A percentile compares a stretch with the other conserved stretches of the same genome.
These are phyloP conservation scores for Hozukius guyotensis DNA, from an alignment of 2,797 vertebrate genomes.

Conservation along the genomic window DNA sequence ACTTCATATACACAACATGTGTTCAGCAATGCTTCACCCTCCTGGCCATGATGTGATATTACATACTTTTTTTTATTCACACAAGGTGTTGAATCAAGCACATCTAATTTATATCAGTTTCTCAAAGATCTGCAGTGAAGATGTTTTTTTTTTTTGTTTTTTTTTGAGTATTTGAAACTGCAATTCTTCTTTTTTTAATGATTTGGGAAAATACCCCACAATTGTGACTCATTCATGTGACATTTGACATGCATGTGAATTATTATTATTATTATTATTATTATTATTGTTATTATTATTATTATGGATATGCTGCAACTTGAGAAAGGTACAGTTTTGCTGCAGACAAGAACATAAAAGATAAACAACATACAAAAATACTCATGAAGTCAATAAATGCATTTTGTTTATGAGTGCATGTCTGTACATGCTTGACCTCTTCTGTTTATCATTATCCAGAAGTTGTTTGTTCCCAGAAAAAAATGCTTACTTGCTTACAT, in stretches of 20 bases:
- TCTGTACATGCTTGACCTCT: background rate
- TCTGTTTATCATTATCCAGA: background rate
- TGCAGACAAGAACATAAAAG: background rate
- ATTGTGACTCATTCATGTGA: background rate
- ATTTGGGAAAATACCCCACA: too few species aligned
- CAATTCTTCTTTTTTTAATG: background rate
- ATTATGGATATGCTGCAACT: too few species aligned
- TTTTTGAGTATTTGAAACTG: background rate
- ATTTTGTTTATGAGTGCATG: background rate
- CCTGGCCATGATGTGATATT: conserved; percentile 45
- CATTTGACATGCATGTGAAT: background rate
- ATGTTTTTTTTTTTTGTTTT: background rate
- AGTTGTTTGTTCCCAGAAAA: background rate
- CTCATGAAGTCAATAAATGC: background rate
- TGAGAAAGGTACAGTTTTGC: background rate
- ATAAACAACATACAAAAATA: background rate
- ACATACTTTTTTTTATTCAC: background rate
- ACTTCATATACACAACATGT: background rate
- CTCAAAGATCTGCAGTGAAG: background rate
- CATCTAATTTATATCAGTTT: background rate
- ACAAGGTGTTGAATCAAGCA: background rate
- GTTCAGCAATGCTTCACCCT: conserved; percentile 64
- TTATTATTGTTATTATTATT: too few species aligned
- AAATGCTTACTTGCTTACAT: background rate
- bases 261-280: too few species aligned